Percentiles rank a stretch among this genome's conserved stretches.
These are phyloP conservation scores for Orthonyx spaldingii DNA, from an alignment of 2,113 vertebrate genomes.

Conservation along the genomic window DNA sequence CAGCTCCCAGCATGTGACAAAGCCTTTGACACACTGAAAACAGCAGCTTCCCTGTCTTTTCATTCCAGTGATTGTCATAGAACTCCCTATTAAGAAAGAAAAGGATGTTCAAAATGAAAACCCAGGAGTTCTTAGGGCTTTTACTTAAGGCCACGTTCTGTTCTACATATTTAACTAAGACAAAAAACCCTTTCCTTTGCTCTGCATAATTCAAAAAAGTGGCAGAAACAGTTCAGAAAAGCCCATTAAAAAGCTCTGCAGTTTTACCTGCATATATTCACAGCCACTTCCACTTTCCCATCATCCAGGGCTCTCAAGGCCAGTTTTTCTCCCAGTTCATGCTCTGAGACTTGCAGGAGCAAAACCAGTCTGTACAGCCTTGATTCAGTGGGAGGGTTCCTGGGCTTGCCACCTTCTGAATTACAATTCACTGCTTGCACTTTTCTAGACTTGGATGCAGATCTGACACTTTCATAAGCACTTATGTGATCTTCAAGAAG, in stretches of 20 bases:
- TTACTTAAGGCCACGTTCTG: not conserved
- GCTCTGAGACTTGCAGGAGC: conserved; percentile 79
- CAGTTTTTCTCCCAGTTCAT: conserved; percentile 82
- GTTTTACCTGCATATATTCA: conserved; percentile 86
- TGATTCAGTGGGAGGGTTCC: conserved; percentile 59
- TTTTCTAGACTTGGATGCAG: conserved; percentile 1
- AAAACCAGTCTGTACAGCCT: conserved; percentile 77
- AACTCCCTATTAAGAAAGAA: conserved; percentile 71
- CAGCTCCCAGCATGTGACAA: conserved; percentile 85
- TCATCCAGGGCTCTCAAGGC: conserved; percentile 77
- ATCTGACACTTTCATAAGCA: conserved; percentile 71
- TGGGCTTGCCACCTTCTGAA: conserved; percentile 54
- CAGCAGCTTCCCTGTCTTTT: conserved; percentile 79
- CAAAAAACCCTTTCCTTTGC: not conserved
- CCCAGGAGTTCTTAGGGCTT: not conserved
- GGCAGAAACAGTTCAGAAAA: not conserved
- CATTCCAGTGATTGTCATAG: conserved; percentile 79
- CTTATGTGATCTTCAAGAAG: conserved; percentile 82
- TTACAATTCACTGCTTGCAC: not conserved
- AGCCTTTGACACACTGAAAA: conserved; percentile 82
- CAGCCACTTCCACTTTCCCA: conserved; percentile 79
- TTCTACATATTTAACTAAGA: not conserved
- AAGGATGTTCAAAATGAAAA: not conserved
- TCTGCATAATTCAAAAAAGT: not conserved
- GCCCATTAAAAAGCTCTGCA: not conserved